Evolutionary conservation across 2,888 invertebrate species (phyloP), one percentile per base, ranked within the genome.

Genomic region (Oligia strigilis): DNA sequence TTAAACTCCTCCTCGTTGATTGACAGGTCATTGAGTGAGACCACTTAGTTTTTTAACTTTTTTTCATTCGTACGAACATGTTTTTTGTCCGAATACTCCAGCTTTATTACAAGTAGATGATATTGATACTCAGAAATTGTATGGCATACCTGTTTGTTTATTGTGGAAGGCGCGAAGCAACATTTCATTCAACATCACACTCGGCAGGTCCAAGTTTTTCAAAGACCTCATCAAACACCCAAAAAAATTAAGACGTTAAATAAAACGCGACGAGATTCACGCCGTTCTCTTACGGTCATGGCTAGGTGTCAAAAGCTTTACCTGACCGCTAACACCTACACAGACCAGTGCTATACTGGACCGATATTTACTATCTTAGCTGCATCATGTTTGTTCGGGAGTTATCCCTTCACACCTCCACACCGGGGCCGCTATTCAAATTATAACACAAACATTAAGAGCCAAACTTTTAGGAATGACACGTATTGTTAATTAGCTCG

Each of bases 261-360:
- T 93, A 95, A 92, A 94, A 94, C 91, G 95, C 95, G 96, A 93
- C 91, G 94, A 95, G 93, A 94, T 95, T 96, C 95, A 96, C 97
- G 94, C 96, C 92, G 91, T 92, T 92, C 90, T 90, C 90, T 91
- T 92, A 90, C 90, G 91, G 93, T 90, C 92, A 90, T 91, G 91
- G 94, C 92, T 95, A 97, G 97, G 97, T 97, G 97, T 96, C 96
- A 97, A 97, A 97, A 97, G 97, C 94, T 95, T 96, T 97, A 97
- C 97, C 97, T 96, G 97, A 93, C 94, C 94, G 89, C 90, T 91
- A 90, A 94, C 96, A 94, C 96, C 96, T 94, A 96, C 96, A 92
- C 95, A 86, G 89, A 87, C 89, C 90, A 90, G 89, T 90, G 90
- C 90, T 92, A 91, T 92, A 91, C 89, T 91, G 91, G 88, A 87